phyloP scores from a whole-genome alignment of 2,113 vertebrate genomes.

The Myodes glareolus region DNA sequence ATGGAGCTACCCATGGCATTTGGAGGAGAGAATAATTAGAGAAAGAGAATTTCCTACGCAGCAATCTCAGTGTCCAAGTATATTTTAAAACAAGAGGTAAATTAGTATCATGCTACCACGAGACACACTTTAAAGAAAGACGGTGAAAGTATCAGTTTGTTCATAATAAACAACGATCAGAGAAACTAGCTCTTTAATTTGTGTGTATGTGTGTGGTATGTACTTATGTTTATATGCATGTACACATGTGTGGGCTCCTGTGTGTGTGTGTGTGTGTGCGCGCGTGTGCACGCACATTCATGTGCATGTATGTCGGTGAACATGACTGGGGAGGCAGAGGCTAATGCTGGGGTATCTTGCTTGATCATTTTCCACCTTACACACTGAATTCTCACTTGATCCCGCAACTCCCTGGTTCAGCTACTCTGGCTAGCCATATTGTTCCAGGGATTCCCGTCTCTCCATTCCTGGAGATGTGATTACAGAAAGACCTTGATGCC shows the following conservation, averaged over 20 bases:
- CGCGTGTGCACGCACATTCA: too few species aligned
- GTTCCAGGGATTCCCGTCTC: background rate
- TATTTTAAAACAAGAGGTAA: background rate
- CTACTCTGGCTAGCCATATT: background rate
- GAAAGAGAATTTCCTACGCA: background rate
- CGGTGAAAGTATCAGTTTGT: background rate
- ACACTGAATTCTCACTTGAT: background rate
- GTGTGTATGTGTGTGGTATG: background rate
- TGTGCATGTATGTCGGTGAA: background rate
- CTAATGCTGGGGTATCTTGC: background rate
- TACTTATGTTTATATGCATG: background rate
- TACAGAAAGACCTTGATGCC: background rate
- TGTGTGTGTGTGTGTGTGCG: too few species aligned
- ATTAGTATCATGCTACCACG: background rate
- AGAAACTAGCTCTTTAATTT: background rate
- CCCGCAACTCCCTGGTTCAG: background rate
- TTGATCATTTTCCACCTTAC: background rate
- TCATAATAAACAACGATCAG: background rate
- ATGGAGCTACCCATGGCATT: background rate
- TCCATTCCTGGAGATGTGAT: background rate
- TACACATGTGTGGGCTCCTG: background rate
- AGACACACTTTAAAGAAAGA: background rate
- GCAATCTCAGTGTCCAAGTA: background rate
- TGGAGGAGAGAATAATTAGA: background rate
- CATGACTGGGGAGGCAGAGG: background rate